Evolutionary conservation across 2,113 vertebrate species (phyloP).

Genomic region (Upupa epops): DNA sequence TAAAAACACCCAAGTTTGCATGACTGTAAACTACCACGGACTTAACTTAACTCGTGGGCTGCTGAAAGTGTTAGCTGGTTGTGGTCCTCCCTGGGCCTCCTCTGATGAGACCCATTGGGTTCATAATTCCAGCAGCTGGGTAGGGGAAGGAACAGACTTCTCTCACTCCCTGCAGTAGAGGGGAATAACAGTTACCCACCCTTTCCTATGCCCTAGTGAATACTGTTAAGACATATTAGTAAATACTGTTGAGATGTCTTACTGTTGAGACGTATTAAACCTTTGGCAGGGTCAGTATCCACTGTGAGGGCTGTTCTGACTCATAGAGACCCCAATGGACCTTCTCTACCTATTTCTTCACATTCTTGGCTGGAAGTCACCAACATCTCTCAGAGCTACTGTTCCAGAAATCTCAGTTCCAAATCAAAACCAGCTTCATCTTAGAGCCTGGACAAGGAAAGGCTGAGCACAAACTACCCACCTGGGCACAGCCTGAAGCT

Average conservation of each 20-base stretch:
- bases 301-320: background rate
- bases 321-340: background rate
- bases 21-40: background rate
- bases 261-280: background rate
- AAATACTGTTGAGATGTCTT: too few species aligned
- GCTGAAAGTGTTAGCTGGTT: background rate
- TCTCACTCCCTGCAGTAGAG: background rate
- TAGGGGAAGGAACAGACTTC: background rate
- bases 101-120: background rate
- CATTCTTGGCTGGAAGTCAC: background rate
- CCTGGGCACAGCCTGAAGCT: rapidly evolving
- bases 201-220: background rate
- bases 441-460: background rate
- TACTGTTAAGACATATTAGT: background rate
- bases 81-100: background rate
- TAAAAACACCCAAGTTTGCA: background rate
- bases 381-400: background rate
- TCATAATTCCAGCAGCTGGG: background rate
- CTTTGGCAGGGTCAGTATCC: background rate
- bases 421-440: background rate
- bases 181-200: too few species aligned
- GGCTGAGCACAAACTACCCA: rapidly evolving
- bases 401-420: background rate
- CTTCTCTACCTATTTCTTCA: background rate
- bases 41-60: background rate